phyloP scores from a whole-genome alignment of 2,797 vertebrate species.

The Paramormyrops hopkinsi region DNA sequence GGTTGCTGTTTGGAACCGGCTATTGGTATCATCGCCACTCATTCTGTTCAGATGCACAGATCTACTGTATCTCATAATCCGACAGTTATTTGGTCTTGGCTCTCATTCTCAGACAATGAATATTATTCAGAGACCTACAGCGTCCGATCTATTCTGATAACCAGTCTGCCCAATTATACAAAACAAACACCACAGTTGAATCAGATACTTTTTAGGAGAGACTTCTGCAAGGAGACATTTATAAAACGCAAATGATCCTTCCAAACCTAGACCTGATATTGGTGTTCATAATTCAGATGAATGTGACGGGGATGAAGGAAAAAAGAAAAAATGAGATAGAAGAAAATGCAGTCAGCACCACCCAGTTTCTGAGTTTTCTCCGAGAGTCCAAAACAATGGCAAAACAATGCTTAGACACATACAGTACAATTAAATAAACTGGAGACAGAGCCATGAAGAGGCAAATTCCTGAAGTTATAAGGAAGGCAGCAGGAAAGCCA shows the following conservation, averaged over 20 bases:
- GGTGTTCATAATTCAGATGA: not conserved
- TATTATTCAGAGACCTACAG: not conserved
- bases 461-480: not conserved
- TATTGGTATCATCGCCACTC: not conserved
- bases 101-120: not conserved
- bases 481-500: not conserved
- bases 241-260: not conserved
- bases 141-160: not conserved
- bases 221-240: not conserved
- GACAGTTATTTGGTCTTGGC: not conserved
- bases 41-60: not conserved
- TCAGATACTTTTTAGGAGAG: not conserved
- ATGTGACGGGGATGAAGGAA: not conserved
- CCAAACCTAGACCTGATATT: not conserved
- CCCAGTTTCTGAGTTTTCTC: not conserved
- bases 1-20: not conserved
- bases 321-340: not conserved
- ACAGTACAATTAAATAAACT: not conserved
- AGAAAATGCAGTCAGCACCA: not conserved
- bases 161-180: not conserved
- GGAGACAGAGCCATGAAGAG: not conserved
- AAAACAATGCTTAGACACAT: not conserved
- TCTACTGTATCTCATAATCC: not conserved
- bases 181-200: not conserved
- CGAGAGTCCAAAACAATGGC: not conserved